Percentiles rank a stretch among this genome's conserved stretches.
phyloP scores from a whole-genome alignment of 64 coral and sea anemone genomes.

The Platygyra sinensis region DNA sequence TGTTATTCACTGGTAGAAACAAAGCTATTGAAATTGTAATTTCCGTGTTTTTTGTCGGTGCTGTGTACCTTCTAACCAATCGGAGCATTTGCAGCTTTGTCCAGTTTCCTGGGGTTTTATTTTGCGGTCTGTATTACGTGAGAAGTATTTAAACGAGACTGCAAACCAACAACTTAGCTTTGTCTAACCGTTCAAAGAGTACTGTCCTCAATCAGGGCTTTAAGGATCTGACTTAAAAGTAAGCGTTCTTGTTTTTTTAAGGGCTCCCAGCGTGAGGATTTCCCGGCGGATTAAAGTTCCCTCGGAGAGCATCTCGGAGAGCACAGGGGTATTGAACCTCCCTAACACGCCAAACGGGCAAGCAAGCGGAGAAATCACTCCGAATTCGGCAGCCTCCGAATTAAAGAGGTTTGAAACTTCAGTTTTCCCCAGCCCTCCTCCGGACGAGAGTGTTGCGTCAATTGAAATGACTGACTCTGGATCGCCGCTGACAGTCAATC shows the following conservation, averaged over 20 bases:
- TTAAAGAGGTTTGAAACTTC: slow-evolving; percentile 83
- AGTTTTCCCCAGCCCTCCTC: slow-evolving; percentile 70
- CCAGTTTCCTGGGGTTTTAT: no score
- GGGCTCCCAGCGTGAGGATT: slow-evolving; percentile 84
- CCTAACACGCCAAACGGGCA: slow-evolving; percentile 27
- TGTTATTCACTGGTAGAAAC: no score
- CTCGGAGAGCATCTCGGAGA: slow-evolving; percentile 75
- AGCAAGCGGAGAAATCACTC: background rate
- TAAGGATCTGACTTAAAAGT: background rate
- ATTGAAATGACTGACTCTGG: slow-evolving; percentile 42
- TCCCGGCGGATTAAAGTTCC: slow-evolving; percentile 74
- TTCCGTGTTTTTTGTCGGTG: no score
- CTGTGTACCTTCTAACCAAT: no score
- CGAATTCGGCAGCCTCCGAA: slow-evolving; percentile 16
- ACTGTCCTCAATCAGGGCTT: no score
- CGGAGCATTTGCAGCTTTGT: no score
- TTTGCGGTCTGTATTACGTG: no score
- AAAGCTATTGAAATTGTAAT: no score
- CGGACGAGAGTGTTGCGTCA: slow-evolving; percentile 50
- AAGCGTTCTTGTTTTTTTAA: background rate
- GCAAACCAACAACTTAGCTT: no score
- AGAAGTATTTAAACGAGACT: no score
- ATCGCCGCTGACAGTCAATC: slow-evolving; percentile 36
- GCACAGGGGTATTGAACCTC: slow-evolving; percentile 77
- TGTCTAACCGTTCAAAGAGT: no score